A percentile compares a stretch with the other conserved stretches of the same genome.
Evolutionary conservation across 53 echinoderm and acorn worm species (phyloP).

Genomic region (Glandiceps talaboti): DNA sequence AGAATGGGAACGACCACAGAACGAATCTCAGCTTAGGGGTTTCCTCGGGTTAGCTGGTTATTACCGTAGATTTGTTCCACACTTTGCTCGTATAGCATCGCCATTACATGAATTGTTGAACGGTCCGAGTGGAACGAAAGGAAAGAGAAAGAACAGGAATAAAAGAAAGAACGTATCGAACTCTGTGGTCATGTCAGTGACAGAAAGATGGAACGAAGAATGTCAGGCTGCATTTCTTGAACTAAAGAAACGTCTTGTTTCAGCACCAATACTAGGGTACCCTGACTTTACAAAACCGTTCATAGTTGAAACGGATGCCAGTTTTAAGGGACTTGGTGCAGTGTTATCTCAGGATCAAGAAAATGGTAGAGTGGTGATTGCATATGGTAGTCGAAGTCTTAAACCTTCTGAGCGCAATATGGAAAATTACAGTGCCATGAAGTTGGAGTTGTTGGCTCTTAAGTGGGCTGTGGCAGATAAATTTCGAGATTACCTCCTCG

Average conservation of each 20-base stretch:
- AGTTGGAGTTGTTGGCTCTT: no score
- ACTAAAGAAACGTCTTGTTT: constrained; percentile 19
- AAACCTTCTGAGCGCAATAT: constrained; percentile 15
- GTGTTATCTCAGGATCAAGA: constrained; percentile 29
- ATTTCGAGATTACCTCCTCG: no score
- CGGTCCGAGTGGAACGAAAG: constrained; percentile 5
- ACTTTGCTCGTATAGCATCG: no score
- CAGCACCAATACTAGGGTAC: constrained; percentile 40
- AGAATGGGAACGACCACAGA: constrained; percentile 18
- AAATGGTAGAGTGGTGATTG: constrained; percentile 19
- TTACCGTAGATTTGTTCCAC: no score
- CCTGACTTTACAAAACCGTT: constrained; percentile 35
- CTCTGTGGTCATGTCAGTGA: not conserved
- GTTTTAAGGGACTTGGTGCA: no score
- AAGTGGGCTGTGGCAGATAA: no score
- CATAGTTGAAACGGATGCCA: constrained; percentile 37
- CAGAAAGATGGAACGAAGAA: not conserved
- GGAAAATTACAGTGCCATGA: constrained; percentile 17
- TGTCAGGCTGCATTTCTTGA: constrained; percentile 1
- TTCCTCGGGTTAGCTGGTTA: constrained; percentile 44
- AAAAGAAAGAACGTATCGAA: not conserved
- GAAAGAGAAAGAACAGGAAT: not conserved
- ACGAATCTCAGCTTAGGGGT: constrained; percentile 12
- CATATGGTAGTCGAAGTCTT: constrained; percentile 24
- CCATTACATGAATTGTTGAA: constrained; percentile 27